Conservation (phyloP, 2,113 vertebrate species). For the Haemorhous mexicanus region DNA sequence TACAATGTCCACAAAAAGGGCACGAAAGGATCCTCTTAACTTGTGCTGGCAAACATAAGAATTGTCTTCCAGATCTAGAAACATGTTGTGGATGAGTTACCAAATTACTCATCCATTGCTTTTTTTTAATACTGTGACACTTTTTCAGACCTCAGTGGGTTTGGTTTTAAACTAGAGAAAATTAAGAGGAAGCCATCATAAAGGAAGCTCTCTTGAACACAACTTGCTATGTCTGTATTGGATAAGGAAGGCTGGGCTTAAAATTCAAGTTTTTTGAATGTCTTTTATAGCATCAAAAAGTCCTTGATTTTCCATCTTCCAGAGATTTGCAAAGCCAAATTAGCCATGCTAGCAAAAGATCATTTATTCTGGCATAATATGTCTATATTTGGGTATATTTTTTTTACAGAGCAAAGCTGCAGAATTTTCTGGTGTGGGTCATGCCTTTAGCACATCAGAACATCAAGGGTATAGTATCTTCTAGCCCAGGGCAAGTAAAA, state of each 20-base stretch:
- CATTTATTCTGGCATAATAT: background rate
- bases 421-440: background rate
- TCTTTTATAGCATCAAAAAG: background rate
- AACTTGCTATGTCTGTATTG: background rate
- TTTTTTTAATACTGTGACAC: background rate
- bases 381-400: rapidly evolving
- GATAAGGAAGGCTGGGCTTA: background rate
- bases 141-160: background rate
- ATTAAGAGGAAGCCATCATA: background rate
- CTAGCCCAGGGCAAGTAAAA: background rate
- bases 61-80: background rate
- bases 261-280: background rate
- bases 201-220: background rate
- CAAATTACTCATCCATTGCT: background rate
- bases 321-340: background rate
- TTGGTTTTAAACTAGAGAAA: background rate
- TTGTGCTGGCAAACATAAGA: background rate
- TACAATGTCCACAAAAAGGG: background rate
- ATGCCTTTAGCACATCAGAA: background rate
- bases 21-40: background rate
- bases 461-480: too few species aligned
- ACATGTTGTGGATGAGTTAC: background rate
- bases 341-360: background rate
- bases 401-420: background rate
- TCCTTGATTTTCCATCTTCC: background rate